Evolutionary conservation across 2,797 vertebrate genomes (phyloP), one percentile per base, ranked within the genome.

Genomic region (Lutjanus argentimaculatus): DNA sequence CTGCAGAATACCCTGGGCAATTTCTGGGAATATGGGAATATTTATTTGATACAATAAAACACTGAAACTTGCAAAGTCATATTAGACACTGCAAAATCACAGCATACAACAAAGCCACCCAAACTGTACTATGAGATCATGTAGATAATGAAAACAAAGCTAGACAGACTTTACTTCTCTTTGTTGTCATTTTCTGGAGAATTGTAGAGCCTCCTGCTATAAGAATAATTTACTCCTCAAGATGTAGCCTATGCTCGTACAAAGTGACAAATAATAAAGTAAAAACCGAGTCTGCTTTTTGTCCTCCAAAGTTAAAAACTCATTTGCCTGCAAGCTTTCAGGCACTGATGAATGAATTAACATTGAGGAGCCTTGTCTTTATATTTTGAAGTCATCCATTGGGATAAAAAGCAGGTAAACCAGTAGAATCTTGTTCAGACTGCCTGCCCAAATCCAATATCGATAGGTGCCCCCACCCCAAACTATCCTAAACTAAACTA

Each of bases 41-140:
- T 85, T 74, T 53, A 74, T 72, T 70, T 83, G 66, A 83, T 63
- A 25, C 19, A 76, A 67, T 74, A 70, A 80, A 81, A 59, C 9
- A 67, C 22, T 40, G 8, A 74, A 75, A 72, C 36, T 42, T 65
- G n/a, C 22, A 64, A 25, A 65, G 53, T 67, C 58, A 62, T 48
- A 36, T 71, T 21, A 71, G 51, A 66, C 19, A 17, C 25, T 30
- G 22, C 3, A 68, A 61, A 72, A 61, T 19, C 42, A 70, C 61
- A 51, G 49, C 58, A 59, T 12, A n/a, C 8, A 73, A 46, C 63
- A 65, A 70, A 61, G 40, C 55, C 36, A 11, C 21, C 17, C 25
- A 56, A 58, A 48, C 22, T 63, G 1, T 42, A 67, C 67, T 56
- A 66, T 64, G 46, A 69, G 48, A 21, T 73, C 43, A 49, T 42